Base-by-base conservation (phyloP, 2,888 invertebrate genomes). In the Sabatieria punctata region DNA sequence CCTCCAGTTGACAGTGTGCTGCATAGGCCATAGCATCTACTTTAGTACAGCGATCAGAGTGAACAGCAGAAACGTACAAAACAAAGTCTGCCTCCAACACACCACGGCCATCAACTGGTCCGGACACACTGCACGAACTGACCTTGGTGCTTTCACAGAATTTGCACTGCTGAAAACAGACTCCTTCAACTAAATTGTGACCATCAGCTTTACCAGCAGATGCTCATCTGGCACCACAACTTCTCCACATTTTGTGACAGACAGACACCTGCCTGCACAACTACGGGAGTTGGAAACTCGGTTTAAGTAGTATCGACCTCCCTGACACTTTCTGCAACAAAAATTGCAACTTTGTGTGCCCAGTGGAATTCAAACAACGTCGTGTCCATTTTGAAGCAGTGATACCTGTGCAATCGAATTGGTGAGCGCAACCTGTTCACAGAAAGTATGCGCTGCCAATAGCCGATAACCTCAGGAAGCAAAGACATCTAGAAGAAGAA, bases 1-100 rank as follows among this genome's bases (percentile, higher is more conserved):
- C 76, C 68, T 97, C 95, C 66, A 91, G 89, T 65, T 95, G 95
- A 60, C 97, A 97, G 67, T 97, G 95, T 0, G 93, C 91, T 1
- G 95, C 93, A 69, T 93, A 95, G 0, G 95, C 93, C 2, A 65
- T 51, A 1, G 93, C 88, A 0, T 91, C 91, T 51, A 82, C 73
- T 0, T 84, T 84, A 52, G 79, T 77, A 66, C 97, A 97, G n/a
- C 91, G 72, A 57, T 82, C 81, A 0, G 91, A 88, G 66, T 86
- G 82, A 62, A 85, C 77, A 0, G 93, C 89, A 4, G 91, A 91
- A 6, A 97, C 86, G 68, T 95, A 97, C 55, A 97, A 79, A 1
- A 97, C 80, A 68, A 95, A 97, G 71, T 97, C 93, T 0, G 88
- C 80, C 55, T 82, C 77, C 45, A 75, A 72, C n/a, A 73, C 66